Conservation (phyloP, 2,797 vertebrate species). For the Acanthurus tractus region DNA sequence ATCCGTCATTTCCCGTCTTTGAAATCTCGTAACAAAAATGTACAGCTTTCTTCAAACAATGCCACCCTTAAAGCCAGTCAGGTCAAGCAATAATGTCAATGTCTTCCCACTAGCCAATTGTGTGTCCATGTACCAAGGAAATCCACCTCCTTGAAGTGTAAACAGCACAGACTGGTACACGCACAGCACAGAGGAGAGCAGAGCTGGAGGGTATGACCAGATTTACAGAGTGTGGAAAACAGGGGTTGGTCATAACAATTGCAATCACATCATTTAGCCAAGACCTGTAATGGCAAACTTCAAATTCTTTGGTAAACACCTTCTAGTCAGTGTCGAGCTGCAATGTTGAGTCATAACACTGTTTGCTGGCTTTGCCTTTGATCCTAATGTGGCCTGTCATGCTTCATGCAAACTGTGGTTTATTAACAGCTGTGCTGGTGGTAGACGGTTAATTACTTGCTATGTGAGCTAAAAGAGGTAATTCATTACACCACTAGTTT, state of each 20-base stretch:
- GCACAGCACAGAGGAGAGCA: neutral
- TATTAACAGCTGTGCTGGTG: conserved; percentile 52
- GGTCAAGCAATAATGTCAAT: neutral
- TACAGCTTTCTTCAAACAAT: neutral
- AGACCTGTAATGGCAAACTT: neutral
- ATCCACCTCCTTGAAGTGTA: conserved; percentile 12
- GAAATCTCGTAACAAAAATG: neutral
- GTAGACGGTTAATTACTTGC: conserved; percentile 55
- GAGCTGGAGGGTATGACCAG: conserved; percentile 3
- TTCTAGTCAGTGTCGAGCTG: neutral
- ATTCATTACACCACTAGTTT: conserved; percentile 56
- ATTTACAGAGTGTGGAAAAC: neutral
- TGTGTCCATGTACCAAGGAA: conserved; percentile 28
- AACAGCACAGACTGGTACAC: neutral
- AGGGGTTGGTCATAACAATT: neutral
- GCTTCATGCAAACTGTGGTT: conserved; percentile 50
- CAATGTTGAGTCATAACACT: conserved; percentile 24
- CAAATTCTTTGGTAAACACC: conserved; percentile 6
- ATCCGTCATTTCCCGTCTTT: neutral
- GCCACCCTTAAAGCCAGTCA: neutral
- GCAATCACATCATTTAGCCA: neutral
- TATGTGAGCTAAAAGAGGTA: conserved; percentile 48
- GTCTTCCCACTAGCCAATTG: conserved; percentile 14
- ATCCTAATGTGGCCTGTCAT: conserved; percentile 36
- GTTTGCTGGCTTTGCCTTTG: conserved; percentile 27